Conservation (phyloP, 2,888 invertebrate genomes). For the Saturnia japonica region DNA sequence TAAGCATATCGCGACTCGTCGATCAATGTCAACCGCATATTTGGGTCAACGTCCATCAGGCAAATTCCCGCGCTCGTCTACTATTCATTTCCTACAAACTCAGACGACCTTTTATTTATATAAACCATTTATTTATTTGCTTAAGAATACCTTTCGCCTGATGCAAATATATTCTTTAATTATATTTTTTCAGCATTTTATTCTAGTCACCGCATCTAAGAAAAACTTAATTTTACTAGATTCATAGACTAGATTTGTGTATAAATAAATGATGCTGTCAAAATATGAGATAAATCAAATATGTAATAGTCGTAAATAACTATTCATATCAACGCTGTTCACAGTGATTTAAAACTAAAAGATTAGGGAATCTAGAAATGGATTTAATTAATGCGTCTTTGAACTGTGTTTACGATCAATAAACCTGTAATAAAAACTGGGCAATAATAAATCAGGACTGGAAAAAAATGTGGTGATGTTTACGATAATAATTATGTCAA, state of each 20-base stretch:
- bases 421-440: conserved; percentile 45
- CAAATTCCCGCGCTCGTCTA: conserved; percentile 69
- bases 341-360: not conserved
- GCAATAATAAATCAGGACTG: conserved; percentile 47
- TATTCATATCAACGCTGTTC: not conserved
- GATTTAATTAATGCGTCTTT: not conserved
- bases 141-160: not conserved
- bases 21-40: conserved; percentile 81
- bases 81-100: conserved; percentile 66
- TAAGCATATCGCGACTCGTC: conserved; percentile 70
- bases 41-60: conserved; percentile 77
- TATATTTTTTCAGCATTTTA: not conserved
- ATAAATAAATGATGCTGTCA: not conserved
- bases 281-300: not conserved
- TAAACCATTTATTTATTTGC: not conserved
- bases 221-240: not conserved
- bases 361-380: not conserved
- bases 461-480: conserved; percentile 42
- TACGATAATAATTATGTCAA: not conserved
- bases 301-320: not conserved
- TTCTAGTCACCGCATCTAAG: not conserved
- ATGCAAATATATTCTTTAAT: too few relatives aligned
- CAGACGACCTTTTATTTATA: conserved; percentile 42
- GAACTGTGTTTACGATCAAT: not conserved
- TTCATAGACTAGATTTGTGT: not conserved